Conservation (phyloP, 2,797 vertebrate species). For the Rhinogobio ventralis region DNA sequence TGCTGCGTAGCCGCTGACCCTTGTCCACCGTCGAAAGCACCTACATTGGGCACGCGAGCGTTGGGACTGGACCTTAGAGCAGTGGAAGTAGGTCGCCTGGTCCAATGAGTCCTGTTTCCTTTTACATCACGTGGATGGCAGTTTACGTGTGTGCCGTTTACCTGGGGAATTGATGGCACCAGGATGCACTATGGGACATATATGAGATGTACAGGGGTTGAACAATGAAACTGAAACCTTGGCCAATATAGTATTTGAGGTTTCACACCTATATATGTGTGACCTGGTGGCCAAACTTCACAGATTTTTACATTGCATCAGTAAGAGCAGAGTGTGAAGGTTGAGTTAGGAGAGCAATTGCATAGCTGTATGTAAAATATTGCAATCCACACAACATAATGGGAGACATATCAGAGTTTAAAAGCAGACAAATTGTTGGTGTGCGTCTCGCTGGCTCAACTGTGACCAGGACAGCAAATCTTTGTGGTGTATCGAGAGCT, state of each 20-base stretch:
- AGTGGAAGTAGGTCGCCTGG: neutral
- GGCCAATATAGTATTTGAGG: no score
- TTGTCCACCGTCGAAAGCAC: neutral
- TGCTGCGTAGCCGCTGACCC: neutral
- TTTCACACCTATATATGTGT: no score
- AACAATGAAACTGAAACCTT: neutral
- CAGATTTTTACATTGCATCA: neutral
- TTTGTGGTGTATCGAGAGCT: neutral
- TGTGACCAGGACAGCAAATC: neutral
- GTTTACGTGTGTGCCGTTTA: neutral
- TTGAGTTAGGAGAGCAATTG: neutral
- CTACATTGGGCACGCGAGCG: accelerated
- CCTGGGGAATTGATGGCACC: neutral
- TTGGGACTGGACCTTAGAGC: neutral
- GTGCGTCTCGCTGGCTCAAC: neutral
- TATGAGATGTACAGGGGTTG: neutral
- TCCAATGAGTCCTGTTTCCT: neutral
- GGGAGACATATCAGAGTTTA: neutral
- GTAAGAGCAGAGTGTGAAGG: neutral
- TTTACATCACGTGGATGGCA: neutral
- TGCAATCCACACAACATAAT: neutral
- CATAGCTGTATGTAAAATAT: neutral
- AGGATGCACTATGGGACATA: neutral
- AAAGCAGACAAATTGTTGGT: no score
- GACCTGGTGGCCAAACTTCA: no score